phyloP scores from a whole-genome alignment of 2,113 vertebrate genomes.

The Microtus ochrogaster region DNA sequence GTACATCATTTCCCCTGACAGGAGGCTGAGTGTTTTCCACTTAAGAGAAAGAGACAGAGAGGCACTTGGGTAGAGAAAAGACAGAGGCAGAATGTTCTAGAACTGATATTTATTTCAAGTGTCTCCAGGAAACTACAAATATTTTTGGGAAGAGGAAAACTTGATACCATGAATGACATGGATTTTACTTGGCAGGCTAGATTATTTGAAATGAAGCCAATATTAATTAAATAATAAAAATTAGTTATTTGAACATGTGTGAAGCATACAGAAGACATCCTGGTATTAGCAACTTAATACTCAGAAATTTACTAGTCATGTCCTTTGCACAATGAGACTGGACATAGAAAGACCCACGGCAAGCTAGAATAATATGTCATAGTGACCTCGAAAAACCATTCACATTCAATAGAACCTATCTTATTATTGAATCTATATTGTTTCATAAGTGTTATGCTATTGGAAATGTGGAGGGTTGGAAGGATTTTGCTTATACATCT shows the following conservation, averaged over 20 bases:
- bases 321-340: neutral
- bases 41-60: neutral
- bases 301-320: neutral
- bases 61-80: neutral
- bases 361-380: neutral
- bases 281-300: neutral
- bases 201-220: neutral
- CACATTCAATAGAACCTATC: neutral
- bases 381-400: neutral
- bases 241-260: neutral
- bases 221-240: conserved; percentile 23
- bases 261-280: neutral
- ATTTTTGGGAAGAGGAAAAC: neutral
- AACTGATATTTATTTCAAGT: conserved; percentile 39
- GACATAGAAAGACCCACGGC: neutral
- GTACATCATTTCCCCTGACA: conserved; percentile 13
- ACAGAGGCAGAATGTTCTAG: neutral
- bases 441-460: neutral
- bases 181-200: neutral
- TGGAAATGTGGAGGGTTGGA: neutral
- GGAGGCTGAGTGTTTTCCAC: neutral
- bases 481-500: neutral
- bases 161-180: neutral
- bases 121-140: neutral
- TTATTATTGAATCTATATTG: neutral